Evolutionary conservation across 1,140 invertebrate genomes (phyloP).

Genomic region (Drosophila mayri): DNA sequence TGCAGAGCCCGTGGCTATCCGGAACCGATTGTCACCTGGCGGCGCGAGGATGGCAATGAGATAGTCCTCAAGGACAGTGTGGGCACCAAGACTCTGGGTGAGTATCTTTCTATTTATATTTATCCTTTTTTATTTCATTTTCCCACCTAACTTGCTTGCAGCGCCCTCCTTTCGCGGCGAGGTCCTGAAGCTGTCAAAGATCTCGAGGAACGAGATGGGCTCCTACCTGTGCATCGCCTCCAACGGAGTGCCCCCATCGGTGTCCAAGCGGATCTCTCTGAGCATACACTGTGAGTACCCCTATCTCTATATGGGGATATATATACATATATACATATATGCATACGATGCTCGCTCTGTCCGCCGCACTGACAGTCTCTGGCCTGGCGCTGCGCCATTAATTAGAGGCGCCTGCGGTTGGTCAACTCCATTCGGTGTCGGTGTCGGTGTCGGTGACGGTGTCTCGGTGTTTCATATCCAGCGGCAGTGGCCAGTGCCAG

Average conservation of each 20-base stretch:
- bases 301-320: not conserved
- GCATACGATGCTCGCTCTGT: not conserved
- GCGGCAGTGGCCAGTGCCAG: not conserved
- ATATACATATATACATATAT: not conserved
- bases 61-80: slow-evolving; percentile 90
- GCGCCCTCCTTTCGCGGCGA: slow-evolving; percentile 89
- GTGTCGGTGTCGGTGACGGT: not conserved
- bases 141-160: slow-evolving; percentile 81
- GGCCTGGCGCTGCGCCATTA: slow-evolving; percentile 54
- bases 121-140: slow-evolving; percentile 9
- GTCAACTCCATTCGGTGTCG: slow-evolving; percentile 52
- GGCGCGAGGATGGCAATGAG: slow-evolving; percentile 92
- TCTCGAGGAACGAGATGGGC: slow-evolving; percentile 95
- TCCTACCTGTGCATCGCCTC: slow-evolving; percentile 94
- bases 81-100: slow-evolving; percentile 88
- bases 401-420: slow-evolving; percentile 71
- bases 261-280: slow-evolving; percentile 93
- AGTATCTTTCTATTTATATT: slow-evolving; percentile 12
- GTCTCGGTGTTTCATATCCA: slow-evolving; percentile 2
- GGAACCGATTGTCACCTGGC: slow-evolving; percentile 93
- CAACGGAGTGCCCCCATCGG: slow-evolving; percentile 91
- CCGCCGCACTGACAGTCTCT: slow-evolving; percentile 1
- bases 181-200: slow-evolving; percentile 91
- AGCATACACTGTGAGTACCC: slow-evolving; percentile 93
- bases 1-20: slow-evolving; percentile 92